These are phyloP conservation scores for Molanna angustata DNA, from an alignment of 2,888 invertebrate genomes.

Conservation along the genomic window DNA sequence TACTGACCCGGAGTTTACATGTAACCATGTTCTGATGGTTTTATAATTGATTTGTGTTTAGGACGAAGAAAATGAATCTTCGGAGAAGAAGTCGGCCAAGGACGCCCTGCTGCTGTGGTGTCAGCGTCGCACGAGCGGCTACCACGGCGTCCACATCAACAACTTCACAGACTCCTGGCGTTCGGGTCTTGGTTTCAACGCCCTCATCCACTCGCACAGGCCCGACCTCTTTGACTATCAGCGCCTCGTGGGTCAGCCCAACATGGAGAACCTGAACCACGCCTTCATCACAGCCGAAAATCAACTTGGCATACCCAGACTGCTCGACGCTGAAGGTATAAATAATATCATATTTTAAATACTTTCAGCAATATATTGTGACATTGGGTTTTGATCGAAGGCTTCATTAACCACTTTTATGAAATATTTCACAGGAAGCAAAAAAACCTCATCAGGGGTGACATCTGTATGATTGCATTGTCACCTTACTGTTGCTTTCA, in stretches of 20 bases:
- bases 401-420: too few species aligned
- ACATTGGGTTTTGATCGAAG: too few species aligned
- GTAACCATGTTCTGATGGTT: too few species aligned
- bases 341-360: too few species aligned
- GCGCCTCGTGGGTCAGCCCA: conserved; percentile 72
- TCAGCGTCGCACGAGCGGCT: conserved; percentile 96
- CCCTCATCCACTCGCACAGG: conserved; percentile 95
- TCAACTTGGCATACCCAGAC: conserved; percentile 87
- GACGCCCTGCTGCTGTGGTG: conserved; percentile 98
- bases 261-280: conserved; percentile 95
- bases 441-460: too few species aligned
- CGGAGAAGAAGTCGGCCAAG: conserved; percentile 98
- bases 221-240: conserved; percentile 93
- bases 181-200: conserved; percentile 96
- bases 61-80: conserved; percentile 95
- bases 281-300: conserved; percentile 95
- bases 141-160: conserved; percentile 82
- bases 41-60: conserved; percentile 38
- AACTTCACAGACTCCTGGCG: conserved; percentile 95
- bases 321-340: conserved; percentile 91
- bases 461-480: too few species aligned
- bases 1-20: too few species aligned
- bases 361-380: too few species aligned
- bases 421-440: too few species aligned
- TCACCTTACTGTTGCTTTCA: too few species aligned